phyloP scores from a whole-genome alignment of 2,113 vertebrate species.

The Cyanoderma ruficeps region DNA sequence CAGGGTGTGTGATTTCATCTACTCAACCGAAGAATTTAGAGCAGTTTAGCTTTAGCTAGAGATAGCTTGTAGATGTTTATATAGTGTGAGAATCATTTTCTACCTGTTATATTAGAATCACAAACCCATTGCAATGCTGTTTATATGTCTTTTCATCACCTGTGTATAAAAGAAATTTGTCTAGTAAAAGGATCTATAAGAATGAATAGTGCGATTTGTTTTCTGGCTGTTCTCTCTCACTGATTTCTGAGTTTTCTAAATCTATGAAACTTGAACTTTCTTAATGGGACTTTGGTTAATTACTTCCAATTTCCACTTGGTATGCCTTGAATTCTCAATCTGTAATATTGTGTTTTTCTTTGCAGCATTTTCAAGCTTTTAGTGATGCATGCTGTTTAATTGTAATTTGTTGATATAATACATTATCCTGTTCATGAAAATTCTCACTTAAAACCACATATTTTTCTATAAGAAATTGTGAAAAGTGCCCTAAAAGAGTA shows the following conservation, averaged over 20 bases:
- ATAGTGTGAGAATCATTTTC: neutral
- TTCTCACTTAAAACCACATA: neutral
- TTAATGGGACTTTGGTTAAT: neutral
- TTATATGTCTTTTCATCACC: neutral
- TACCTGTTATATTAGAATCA: constrained; percentile 31
- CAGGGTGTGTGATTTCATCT: constrained; percentile 36
- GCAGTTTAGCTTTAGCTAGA: constrained; percentile 34
- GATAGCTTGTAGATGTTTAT: neutral
- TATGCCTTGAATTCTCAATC: neutral
- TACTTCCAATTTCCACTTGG: neutral
- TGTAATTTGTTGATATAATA: neutral
- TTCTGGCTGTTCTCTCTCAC: neutral
- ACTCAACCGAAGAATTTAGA: constrained; percentile 22
- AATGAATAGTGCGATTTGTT: neutral
- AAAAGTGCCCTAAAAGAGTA: neutral
- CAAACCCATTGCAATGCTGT: neutral
- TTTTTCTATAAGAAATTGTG: neutral
- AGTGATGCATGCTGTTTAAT: neutral
- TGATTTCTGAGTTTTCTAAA: neutral
- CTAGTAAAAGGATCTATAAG: neutral
- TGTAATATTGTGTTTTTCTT: neutral
- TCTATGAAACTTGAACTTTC: neutral
- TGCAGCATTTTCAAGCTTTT: neutral
- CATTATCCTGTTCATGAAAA: neutral
- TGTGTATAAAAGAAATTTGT: neutral